Percentiles rank a stretch among this genome's conserved stretches.
These are phyloP conservation scores for Cecidostiba fungosa DNA, from an alignment of 2,888 invertebrate genomes.

Conservation along the genomic window DNA sequence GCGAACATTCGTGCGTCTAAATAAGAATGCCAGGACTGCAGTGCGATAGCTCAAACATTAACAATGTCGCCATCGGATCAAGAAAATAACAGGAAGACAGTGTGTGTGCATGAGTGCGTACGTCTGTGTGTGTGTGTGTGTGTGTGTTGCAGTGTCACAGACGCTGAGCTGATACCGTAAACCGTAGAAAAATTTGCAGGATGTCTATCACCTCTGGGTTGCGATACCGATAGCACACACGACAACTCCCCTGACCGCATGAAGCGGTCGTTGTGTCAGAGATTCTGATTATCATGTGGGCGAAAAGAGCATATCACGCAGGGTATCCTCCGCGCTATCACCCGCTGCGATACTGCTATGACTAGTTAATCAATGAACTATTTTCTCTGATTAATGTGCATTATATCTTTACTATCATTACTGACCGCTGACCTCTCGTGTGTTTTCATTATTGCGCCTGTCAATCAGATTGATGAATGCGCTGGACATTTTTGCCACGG, in stretches of 20 bases:
- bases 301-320: constrained; percentile 21
- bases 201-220: constrained; percentile 1
- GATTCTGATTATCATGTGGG: constrained; percentile 27
- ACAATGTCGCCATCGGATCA: neutral
- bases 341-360: constrained; percentile 24
- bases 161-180: neutral
- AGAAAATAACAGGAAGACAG: neutral
- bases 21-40: no score
- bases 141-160: neutral
- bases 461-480: constrained; percentile 8
- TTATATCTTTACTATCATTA: constrained; percentile 26
- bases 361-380: constrained; percentile 18
- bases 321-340: constrained; percentile 31
- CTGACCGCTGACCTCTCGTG: constrained; percentile 22
- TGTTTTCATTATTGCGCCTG: constrained; percentile 2
- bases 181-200: neutral
- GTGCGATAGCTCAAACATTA: no score
- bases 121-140: no score
- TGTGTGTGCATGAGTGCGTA: no score
- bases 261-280: constrained; percentile 1
- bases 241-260: constrained; percentile 20
- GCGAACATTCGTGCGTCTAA: neutral
- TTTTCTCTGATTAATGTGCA: constrained; percentile 11
- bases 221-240: constrained; percentile 7
- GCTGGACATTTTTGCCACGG: neutral